These are phyloP conservation scores for Porites lobata DNA, from an alignment of 92 coral and sea anemone species.

Conservation along the genomic window DNA sequence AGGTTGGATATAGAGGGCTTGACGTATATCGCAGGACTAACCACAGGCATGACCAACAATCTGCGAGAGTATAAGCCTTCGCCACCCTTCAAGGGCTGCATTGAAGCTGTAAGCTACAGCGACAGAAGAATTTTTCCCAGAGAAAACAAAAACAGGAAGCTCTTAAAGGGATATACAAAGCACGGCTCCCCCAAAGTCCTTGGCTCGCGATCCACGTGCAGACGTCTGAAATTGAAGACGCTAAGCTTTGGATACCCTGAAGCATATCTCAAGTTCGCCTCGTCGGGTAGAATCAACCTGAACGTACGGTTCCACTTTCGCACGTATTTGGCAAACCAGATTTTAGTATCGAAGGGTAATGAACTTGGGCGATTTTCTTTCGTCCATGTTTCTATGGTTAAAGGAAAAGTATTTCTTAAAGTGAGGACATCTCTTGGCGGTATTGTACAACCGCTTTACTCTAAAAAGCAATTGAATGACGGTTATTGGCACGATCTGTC, in stretches of 20 bases:
- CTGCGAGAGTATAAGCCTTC: slow-evolving; percentile 67
- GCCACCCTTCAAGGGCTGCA: slow-evolving; percentile 81
- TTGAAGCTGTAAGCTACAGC: slow-evolving; percentile 74
- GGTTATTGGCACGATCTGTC: slow-evolving; percentile 91
- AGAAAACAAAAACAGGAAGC: slow-evolving; percentile 27
- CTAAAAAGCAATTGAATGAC: slow-evolving; percentile 80
- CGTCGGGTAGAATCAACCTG: slow-evolving; percentile 46
- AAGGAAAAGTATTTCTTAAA: slow-evolving; percentile 58
- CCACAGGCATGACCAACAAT: slow-evolving; percentile 45
- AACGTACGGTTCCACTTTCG: slow-evolving; percentile 80
- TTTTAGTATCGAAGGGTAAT: slow-evolving; percentile 72
- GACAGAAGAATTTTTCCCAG: slow-evolving; percentile 49
- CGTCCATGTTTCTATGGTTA: slow-evolving; percentile 28
- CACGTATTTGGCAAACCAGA: slow-evolving; percentile 79
- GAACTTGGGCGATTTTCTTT: slow-evolving; percentile 47
- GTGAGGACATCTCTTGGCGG: slow-evolving; percentile 57
- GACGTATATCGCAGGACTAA: slow-evolving; percentile 83
- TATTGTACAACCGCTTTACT: slow-evolving; percentile 51
- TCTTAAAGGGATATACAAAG: slow-evolving; percentile 23
- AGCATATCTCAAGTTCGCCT: slow-evolving; percentile 52
- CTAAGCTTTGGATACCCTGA: slow-evolving; percentile 74
- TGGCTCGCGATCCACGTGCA: slow-evolving; percentile 40
- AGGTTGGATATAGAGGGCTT: slow-evolving; percentile 67
- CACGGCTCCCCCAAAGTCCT: slow-evolving; percentile 35
- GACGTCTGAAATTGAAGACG: slow-evolving; percentile 43